A percentile compares a stretch with the other conserved stretches of the same genome.
Evolutionary conservation across 2,113 vertebrate species (phyloP).

Genomic region (Theristicus caerulescens): DNA sequence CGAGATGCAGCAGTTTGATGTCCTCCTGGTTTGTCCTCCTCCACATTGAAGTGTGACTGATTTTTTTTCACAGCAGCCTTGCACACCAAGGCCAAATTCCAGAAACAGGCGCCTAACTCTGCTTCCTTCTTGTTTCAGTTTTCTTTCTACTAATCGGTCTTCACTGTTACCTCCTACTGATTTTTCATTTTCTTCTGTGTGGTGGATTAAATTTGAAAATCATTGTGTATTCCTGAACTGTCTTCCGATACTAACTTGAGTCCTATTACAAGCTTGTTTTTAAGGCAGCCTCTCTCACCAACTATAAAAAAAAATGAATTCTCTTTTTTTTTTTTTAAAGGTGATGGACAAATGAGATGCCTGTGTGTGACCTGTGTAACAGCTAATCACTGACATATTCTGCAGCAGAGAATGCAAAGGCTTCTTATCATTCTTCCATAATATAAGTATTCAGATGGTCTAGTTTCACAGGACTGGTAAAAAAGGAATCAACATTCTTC

Average conservation of each 20-base stretch:
- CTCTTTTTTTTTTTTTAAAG: not conserved
- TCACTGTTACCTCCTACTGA: not conserved
- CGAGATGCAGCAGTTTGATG: not conserved
- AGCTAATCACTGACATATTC: not conserved
- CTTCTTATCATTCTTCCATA: not conserved
- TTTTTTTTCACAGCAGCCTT: not conserved
- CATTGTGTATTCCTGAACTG: not conserved
- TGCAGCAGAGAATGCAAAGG: not conserved
- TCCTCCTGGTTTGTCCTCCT: not conserved
- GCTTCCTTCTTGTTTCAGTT: not conserved
- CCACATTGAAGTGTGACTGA: not conserved
- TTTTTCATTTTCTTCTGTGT: not conserved
- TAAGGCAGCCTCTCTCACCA: not conserved
- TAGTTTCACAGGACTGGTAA: not conserved
- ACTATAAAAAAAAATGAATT: not conserved
- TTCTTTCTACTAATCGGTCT: not conserved
- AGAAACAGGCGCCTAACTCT: not conserved
- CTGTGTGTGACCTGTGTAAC: not conserved
- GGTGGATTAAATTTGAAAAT: not conserved
- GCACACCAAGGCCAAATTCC: not conserved
- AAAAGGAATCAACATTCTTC: not conserved
- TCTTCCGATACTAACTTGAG: not conserved
- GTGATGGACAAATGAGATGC: not conserved
- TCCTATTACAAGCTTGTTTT: not conserved
- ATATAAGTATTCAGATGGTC: not conserved